A percentile compares a stretch with the other conserved stretches of the same genome.
Conservation (phyloP, 2,113 vertebrate genomes). For the Xiphophorus maculatus region DNA sequence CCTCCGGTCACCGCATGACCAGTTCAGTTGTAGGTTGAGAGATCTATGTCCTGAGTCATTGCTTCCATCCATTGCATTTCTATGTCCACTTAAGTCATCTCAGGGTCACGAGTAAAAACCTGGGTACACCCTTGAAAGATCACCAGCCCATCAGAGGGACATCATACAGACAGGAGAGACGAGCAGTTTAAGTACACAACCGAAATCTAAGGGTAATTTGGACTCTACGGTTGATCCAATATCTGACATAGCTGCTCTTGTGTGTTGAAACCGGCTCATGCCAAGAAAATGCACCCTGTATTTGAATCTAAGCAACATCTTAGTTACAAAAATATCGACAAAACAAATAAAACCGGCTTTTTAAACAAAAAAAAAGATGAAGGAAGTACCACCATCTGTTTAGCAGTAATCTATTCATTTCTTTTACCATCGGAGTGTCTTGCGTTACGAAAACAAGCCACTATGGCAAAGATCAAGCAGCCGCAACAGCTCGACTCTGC, state of each 20-base stretch:
- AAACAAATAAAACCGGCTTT: not conserved
- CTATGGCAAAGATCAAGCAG: not conserved
- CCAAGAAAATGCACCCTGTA: not conserved
- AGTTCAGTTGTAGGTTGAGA: not conserved
- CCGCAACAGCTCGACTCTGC: not conserved
- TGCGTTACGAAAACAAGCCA: not conserved
- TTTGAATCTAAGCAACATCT: not conserved
- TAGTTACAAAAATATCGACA: not conserved
- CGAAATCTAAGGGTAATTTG: not conserved
- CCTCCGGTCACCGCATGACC: too few species aligned
- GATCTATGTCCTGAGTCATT: not conserved
- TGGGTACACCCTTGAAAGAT: not conserved
- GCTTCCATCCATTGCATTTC: not conserved
- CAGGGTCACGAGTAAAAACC: not conserved
- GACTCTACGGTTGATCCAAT: not conserved
- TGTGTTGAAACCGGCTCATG: not conserved
- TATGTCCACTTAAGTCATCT: too few species aligned
- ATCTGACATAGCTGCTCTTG: not conserved
- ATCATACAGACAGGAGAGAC: not conserved
- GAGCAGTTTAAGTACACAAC: not conserved
- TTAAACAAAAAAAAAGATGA: not conserved
- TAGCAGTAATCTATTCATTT: not conserved
- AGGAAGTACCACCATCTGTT: not conserved
- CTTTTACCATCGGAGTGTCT: not conserved
- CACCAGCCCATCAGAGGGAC: not conserved